Percentiles rank a stretch among this genome's conserved stretches.
phyloP scores from a whole-genome alignment of 2,888 invertebrate genomes.

The Tinea trinotella region DNA sequence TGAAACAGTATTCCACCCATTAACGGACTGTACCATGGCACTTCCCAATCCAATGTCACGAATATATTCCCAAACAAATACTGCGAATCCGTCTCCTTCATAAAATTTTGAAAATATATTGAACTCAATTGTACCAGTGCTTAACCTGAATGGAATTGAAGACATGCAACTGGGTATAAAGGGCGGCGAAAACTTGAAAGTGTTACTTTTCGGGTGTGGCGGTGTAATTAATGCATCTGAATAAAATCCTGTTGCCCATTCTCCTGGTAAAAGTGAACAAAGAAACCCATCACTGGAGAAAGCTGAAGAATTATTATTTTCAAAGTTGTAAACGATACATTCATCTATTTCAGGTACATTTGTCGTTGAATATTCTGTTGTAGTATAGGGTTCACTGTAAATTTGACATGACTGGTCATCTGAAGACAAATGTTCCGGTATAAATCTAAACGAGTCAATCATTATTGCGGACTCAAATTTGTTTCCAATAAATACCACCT shows the following conservation, averaged over 20 bases:
- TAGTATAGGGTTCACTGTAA: neutral
- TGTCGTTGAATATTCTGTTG: neutral
- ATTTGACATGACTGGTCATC: neutral
- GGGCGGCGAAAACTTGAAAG: neutral
- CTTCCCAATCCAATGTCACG: neutral
- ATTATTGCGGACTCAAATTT: neutral
- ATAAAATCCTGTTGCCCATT: neutral
- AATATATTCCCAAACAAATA: neutral
- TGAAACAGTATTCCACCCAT: neutral
- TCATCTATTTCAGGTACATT: neutral
- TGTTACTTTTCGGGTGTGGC: neutral
- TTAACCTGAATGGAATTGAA: neutral
- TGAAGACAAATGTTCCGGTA: neutral
- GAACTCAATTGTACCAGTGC: neutral
- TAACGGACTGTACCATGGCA: neutral
- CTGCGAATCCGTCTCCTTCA: neutral
- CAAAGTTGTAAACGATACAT: neutral
- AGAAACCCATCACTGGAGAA: neutral
- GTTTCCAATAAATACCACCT: neutral
- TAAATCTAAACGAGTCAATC: neutral
- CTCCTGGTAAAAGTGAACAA: neutral
- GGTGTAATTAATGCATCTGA: neutral
- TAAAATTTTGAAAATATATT: neutral
- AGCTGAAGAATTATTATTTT: neutral
- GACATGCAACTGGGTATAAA: neutral